Evolutionary conservation across 2,113 vertebrate species (phyloP).

Genomic region (Chaetops frenatus): DNA sequence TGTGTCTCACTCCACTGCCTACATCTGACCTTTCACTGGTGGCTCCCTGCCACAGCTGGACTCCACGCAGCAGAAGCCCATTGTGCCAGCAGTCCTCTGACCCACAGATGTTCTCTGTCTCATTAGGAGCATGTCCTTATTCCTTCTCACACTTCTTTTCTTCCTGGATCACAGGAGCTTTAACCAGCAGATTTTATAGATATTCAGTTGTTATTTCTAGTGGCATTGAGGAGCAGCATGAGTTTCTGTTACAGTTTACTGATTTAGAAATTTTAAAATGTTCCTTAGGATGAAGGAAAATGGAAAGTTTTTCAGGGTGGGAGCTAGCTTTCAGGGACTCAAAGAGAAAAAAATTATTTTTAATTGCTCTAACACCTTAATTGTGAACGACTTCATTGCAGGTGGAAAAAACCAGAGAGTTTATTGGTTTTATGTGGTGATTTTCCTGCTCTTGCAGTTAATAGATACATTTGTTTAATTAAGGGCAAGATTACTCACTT

Average conservation of each 20-base stretch:
- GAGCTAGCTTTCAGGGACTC: not conserved
- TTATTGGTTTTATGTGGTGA: not conserved
- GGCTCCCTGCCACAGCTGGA: not conserved
- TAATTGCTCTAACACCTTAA: not conserved
- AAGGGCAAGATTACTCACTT: not conserved
- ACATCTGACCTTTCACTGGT: not conserved
- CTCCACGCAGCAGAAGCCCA: not conserved
- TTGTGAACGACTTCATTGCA: not conserved
- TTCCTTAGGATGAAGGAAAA: not conserved
- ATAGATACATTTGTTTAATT: not conserved
- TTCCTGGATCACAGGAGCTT: not conserved
- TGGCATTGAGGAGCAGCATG: not conserved
- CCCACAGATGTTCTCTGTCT: not conserved
- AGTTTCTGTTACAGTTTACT: not conserved
- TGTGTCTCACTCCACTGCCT: not conserved
- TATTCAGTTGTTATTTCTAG: not conserved
- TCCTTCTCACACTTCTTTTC: not conserved
- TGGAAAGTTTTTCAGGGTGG: not conserved
- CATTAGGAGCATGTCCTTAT: not conserved
- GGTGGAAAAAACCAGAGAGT: not conserved
- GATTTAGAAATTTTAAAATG: not conserved
- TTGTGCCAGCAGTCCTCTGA: not conserved
- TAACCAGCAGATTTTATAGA: not conserved
- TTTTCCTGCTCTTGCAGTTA: not conserved
- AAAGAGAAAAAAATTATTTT: not conserved